These are phyloP conservation scores for Neomicropteryx cornuta DNA, from an alignment of 1,140 invertebrate genomes.

Conservation along the genomic window DNA sequence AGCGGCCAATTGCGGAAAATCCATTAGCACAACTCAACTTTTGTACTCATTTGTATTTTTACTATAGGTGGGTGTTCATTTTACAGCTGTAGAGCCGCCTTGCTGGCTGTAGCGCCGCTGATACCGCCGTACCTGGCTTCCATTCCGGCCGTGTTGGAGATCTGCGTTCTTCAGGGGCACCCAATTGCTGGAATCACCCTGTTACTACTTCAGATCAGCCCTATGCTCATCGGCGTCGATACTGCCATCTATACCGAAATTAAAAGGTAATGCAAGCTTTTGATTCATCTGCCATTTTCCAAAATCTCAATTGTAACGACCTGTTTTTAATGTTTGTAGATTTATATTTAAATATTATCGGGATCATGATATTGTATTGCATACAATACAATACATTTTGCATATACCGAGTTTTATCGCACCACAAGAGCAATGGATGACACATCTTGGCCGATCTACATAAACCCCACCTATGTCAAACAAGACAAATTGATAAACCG, in stretches of 20 bases:
- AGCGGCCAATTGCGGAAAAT: too few relatives aligned
- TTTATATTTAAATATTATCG: too few relatives aligned
- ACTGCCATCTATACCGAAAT: slow-evolving; percentile 95
- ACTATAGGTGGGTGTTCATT: slow-evolving; percentile 14
- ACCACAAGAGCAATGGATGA: too few relatives aligned
- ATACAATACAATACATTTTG: too few relatives aligned
- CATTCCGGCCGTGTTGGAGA: slow-evolving; percentile 84
- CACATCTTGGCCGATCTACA: too few relatives aligned
- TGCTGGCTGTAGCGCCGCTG: slow-evolving; percentile 90
- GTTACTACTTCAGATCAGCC: slow-evolving; percentile 74
- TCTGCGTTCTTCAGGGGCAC: slow-evolving; percentile 83
- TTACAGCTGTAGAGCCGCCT: slow-evolving; percentile 71
- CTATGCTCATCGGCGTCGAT: slow-evolving; percentile 85
- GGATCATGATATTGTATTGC: too few relatives aligned
- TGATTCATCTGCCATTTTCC: too few relatives aligned
- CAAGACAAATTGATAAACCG: too few relatives aligned
- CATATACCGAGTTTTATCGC: too few relatives aligned
- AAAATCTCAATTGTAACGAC: too few relatives aligned
- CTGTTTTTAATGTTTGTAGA: too few relatives aligned
- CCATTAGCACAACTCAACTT: not conserved
- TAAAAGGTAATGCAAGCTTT: slow-evolving; percentile 93
- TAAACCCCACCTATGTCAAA: too few relatives aligned
- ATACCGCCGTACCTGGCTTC: slow-evolving; percentile 91
- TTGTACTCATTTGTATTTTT: slow-evolving; percentile 14
- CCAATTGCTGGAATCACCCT: slow-evolving; percentile 66